Evolutionary conservation across 2,888 invertebrate species (phyloP).

Genomic region (Andrena flavipes): DNA sequence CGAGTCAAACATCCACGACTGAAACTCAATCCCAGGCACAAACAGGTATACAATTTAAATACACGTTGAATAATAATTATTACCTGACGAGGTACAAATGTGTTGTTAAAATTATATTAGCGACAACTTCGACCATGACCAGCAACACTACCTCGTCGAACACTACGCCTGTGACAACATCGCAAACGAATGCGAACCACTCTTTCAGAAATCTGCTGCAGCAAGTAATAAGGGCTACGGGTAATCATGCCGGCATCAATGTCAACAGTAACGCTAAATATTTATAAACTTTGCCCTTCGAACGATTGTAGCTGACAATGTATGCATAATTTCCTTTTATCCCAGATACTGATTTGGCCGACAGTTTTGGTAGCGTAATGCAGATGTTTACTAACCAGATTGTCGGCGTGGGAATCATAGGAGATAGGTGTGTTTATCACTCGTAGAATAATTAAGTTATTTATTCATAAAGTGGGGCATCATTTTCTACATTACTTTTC

Average conservation of each 20-base stretch:
- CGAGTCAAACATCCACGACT: conserved; percentile 85
- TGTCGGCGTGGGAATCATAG: conserved; percentile 46
- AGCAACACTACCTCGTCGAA: conserved; percentile 60
- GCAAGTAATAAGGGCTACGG: conserved; percentile 33
- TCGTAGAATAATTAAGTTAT: not conserved
- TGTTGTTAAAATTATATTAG: conserved; percentile 52
- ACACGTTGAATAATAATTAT: not conserved
- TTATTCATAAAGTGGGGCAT: not conserved
- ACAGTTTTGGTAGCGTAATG: conserved; percentile 36
- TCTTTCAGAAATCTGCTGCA: conserved; percentile 45
- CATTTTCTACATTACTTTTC: not conserved
- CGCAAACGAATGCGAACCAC: conserved; percentile 45
- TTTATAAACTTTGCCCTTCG: not conserved
- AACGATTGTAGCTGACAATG: not conserved
- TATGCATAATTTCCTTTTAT: not conserved
- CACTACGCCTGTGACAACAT: conserved; percentile 51
- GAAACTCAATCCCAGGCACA: conserved; percentile 74
- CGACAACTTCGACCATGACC: conserved; percentile 64
- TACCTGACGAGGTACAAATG: not conserved
- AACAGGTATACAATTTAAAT: conserved; percentile 62
- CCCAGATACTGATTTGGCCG: conserved; percentile 39
- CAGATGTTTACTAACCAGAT: conserved; percentile 46
- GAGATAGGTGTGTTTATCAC: conserved; percentile 52
- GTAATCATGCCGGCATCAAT: conserved; percentile 31
- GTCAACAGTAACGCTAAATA: conserved; percentile 46